Conservation (phyloP, 2,797 vertebrate genomes). For the Diplodus puntazzo region DNA sequence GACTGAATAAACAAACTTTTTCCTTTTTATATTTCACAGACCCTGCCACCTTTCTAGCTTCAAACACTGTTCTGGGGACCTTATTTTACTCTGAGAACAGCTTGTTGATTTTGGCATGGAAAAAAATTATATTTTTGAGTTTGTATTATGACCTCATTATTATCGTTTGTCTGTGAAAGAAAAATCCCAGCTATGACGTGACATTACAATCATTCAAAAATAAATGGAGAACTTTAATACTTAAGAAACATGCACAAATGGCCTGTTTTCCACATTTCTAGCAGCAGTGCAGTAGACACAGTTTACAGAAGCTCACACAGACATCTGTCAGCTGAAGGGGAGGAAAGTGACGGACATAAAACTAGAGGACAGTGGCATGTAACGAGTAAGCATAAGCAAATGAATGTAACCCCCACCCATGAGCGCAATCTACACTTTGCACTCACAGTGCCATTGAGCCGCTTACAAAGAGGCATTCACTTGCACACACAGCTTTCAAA, state of each 20-base stretch:
- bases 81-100: too few relatives aligned
- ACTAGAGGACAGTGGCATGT: conserved; percentile 40
- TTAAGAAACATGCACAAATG: background rate
- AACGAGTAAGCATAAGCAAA: conserved; percentile 53
- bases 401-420: conserved; percentile 57
- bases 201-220: background rate
- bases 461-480: conserved; percentile 67
- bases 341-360: conserved; percentile 6
- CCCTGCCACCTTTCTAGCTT: too few relatives aligned
- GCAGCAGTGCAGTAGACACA: background rate
- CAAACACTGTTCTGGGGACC: too few relatives aligned
- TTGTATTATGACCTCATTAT: too few relatives aligned
- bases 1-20: too few relatives aligned
- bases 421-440: conserved; percentile 42
- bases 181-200: background rate
- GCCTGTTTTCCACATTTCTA: background rate
- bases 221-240: background rate
- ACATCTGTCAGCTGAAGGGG: background rate
- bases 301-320: conserved; percentile 29
- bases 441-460: conserved; percentile 49
- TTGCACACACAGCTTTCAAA: conserved; percentile 56
- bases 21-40: too few relatives aligned
- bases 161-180: too few relatives aligned
- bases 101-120: too few relatives aligned
- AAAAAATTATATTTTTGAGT: too few relatives aligned